These are phyloP conservation scores for Nanorana parkeri DNA, from an alignment of 2,113 vertebrate species.

Conservation along the genomic window DNA sequence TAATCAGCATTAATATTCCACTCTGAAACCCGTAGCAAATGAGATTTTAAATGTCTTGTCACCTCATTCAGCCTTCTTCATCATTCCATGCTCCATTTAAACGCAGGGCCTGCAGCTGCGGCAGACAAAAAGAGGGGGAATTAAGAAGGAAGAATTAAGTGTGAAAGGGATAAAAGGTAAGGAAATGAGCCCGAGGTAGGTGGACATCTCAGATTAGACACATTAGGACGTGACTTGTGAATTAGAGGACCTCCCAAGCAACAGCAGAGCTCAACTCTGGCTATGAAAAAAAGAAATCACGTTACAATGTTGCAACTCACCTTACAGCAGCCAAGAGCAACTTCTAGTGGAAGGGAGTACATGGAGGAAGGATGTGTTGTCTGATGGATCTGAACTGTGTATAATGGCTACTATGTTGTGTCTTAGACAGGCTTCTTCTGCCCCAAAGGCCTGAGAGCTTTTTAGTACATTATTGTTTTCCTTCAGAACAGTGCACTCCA, in stretches of 20 bases:
- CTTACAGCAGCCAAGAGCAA: no score
- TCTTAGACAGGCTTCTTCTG: no score
- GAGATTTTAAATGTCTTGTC: slow-evolving; percentile 48
- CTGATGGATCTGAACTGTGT: no score
- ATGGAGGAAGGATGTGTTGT: no score
- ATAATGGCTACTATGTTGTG: no score
- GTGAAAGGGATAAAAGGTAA: neutral
- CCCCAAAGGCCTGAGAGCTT: no score
- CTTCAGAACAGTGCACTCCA: no score
- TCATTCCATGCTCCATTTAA: slow-evolving; percentile 43
- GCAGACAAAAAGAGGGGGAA: slow-evolving; percentile 15
- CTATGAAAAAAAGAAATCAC: no score
- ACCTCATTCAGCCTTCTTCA: slow-evolving; percentile 35
- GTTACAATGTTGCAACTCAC: neutral
- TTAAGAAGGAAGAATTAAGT: slow-evolving; percentile 22
- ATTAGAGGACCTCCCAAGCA: neutral
- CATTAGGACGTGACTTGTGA: neutral
- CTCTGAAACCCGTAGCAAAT: slow-evolving; percentile 41
- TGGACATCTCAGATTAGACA: neutral
- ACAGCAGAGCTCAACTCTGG: no score
- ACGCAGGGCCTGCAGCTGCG: neutral
- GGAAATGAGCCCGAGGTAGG: neutral
- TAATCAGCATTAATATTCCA: slow-evolving; percentile 52
- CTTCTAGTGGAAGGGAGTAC: neutral
- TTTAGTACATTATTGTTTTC: no score